These are phyloP conservation scores for Agrilus planipennis DNA, from an alignment of 1,140 invertebrate genomes.

Conservation along the genomic window DNA sequence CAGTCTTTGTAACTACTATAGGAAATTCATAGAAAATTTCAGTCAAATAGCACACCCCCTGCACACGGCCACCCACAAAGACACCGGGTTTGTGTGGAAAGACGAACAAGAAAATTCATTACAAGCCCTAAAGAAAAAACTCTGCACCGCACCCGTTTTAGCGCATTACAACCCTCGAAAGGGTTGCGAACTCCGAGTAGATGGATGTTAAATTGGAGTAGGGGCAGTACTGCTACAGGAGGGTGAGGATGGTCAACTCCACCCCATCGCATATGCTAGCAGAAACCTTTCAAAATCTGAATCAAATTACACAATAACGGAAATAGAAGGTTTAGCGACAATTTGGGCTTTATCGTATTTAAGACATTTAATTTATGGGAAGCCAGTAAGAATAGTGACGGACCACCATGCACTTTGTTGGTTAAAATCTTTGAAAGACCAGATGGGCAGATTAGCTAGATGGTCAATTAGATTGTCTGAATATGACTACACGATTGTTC, in stretches of 20 bases:
- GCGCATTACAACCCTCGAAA: conserved; percentile 13
- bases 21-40: conserved; percentile 14
- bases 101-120: conserved; percentile 9
- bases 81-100: conserved; percentile 8
- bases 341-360: conserved; percentile 28
- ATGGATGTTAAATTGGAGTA: conserved; percentile 11
- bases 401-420: conserved; percentile 36
- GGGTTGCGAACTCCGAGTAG: conserved; percentile 12
- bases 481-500: conserved; percentile 17
- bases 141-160: conserved; percentile 10
- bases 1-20: conserved; percentile 10
- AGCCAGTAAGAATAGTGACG: conserved; percentile 13
- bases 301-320: conserved; percentile 30
- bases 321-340: conserved; percentile 34
- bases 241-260: conserved; percentile 1
- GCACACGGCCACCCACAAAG: conserved; percentile 7
- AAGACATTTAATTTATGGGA: conserved; percentile 9
- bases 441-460: conserved; percentile 22
- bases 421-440: conserved; percentile 31
- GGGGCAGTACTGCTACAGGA: conserved; percentile 13
- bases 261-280: conserved; percentile 23
- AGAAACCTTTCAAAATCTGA: conserved; percentile 27
- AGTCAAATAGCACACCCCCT: conserved; percentile 9
- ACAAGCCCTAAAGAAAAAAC: conserved; percentile 11
- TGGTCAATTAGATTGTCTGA: conserved; percentile 23